phyloP scores from a whole-genome alignment of 2,113 vertebrate genomes.

The Raja brachyura region DNA sequence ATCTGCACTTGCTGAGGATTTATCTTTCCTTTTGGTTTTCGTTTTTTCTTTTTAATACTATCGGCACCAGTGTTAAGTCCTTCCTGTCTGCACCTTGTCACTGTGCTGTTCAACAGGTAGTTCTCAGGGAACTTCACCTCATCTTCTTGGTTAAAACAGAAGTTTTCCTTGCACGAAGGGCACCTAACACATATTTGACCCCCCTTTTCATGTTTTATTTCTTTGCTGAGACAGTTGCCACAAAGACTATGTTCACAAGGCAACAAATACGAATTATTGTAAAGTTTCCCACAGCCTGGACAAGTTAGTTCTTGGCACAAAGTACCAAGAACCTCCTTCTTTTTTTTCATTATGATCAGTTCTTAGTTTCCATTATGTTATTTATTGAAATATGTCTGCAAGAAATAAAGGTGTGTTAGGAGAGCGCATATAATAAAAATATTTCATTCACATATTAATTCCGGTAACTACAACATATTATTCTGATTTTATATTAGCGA shows the following conservation, averaged over 20 bases:
- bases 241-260: conserved; percentile 34
- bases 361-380: background rate
- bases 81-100: conserved; percentile 14
- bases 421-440: background rate
- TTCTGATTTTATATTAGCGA: background rate
- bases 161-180: conserved; percentile 19
- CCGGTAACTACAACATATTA: background rate
- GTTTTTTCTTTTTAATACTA: background rate
- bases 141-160: conserved; percentile 23
- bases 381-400: background rate
- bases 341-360: conserved; percentile 33
- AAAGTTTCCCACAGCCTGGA: conserved; percentile 31
- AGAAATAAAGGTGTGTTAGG: conserved; percentile 1
- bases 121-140: conserved; percentile 39
- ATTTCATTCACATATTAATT: background rate
- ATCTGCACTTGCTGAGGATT: background rate
- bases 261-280: conserved; percentile 28
- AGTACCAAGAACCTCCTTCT: background rate
- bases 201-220: conserved; percentile 2
- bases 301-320: conserved; percentile 29
- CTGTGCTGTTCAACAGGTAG: conserved; percentile 36
- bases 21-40: background rate
- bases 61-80: background rate
- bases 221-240: conserved; percentile 15
- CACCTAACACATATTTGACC: conserved; percentile 30